These are phyloP conservation scores for Sympetrum striolatum DNA, from an alignment of 2,888 invertebrate genomes.

Conservation along the genomic window DNA sequence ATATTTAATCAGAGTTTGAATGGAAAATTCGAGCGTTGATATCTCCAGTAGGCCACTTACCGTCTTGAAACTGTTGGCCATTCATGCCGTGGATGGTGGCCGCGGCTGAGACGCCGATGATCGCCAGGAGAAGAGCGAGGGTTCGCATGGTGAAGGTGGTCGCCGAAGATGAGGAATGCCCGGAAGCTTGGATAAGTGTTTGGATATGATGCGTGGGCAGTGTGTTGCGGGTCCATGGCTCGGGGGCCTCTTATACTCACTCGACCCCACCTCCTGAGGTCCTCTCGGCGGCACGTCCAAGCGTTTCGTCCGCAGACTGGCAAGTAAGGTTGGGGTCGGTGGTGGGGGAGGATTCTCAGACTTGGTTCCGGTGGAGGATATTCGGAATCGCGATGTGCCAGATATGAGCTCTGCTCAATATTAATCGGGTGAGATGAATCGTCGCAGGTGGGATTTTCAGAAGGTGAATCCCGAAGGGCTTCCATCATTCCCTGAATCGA, in stretches of 20 bases:
- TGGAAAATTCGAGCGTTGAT: background rate
- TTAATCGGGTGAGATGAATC: background rate
- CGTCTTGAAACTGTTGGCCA: background rate
- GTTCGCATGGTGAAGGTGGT: background rate
- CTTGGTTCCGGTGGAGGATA: slow-evolving; percentile 17
- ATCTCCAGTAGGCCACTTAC: background rate
- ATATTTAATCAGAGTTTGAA: too few species aligned
- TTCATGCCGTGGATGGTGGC: slow-evolving; percentile 5
- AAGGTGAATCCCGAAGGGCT: background rate
- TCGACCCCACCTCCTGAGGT: background rate
- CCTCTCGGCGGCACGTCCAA: background rate
- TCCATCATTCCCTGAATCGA: background rate
- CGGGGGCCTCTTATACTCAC: background rate
- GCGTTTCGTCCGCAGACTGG: slow-evolving; percentile 21
- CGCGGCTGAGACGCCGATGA: slow-evolving; percentile 10
- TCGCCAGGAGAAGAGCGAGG: background rate
- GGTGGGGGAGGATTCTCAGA: slow-evolving; percentile 9
- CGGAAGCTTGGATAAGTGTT: background rate
- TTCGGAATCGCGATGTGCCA: background rate
- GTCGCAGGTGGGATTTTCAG: background rate
- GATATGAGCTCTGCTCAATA: background rate
- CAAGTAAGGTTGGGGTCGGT: background rate
- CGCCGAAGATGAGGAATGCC: background rate
- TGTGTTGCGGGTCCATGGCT: background rate
- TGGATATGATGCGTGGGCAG: background rate